phyloP scores from a whole-genome alignment of 2,888 invertebrate species.

The Lamellibrachia columna region DNA sequence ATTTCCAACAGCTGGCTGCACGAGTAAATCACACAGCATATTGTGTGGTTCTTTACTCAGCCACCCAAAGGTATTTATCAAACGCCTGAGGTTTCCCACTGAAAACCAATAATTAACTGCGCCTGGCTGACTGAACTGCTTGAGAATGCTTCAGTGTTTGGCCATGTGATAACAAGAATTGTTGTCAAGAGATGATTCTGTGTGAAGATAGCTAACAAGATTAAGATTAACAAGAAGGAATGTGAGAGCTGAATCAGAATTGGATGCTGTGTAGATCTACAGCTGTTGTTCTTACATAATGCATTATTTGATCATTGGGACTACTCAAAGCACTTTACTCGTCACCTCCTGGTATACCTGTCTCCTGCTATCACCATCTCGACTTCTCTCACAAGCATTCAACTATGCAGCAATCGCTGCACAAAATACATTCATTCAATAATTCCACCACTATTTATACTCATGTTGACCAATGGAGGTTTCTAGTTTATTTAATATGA shows the following conservation, averaged over 20 bases:
- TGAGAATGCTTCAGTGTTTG: not conserved
- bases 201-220: not conserved
- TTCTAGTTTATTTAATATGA: too few relatives aligned
- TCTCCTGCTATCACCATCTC: too few relatives aligned
- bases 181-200: not conserved
- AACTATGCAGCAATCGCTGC: too few relatives aligned
- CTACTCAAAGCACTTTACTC: too few relatives aligned
- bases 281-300: not conserved
- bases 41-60: not conserved
- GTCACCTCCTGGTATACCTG: too few relatives aligned
- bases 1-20: not conserved
- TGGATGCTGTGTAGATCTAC: not conserved
- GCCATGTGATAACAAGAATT: not conserved
- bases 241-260: not conserved
- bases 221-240: not conserved
- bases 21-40: not conserved
- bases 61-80: not conserved
- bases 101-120: constrained; percentile 3
- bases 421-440: too few relatives aligned
- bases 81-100: not conserved
- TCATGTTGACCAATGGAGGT: too few relatives aligned
- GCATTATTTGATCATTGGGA: not conserved
- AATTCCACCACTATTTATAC: too few relatives aligned
- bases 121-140: not conserved
- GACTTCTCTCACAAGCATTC: too few relatives aligned